These are phyloP conservation scores for Sinonovacula constricta DNA, from an alignment of 1,140 invertebrate genomes.

Conservation along the genomic window DNA sequence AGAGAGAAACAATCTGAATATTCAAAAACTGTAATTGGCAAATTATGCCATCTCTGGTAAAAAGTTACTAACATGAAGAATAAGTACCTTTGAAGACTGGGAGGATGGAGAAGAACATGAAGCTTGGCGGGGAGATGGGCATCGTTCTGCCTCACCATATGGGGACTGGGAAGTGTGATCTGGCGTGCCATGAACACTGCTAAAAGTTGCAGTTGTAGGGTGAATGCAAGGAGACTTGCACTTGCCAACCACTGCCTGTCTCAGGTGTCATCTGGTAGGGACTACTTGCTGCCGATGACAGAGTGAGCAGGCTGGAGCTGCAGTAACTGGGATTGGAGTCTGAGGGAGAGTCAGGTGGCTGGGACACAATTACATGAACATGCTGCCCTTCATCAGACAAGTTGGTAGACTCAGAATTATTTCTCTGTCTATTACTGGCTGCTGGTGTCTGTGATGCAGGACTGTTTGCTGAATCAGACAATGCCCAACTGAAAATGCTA, in stretches of 20 bases:
- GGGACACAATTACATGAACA: constrained; percentile 32
- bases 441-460: too few species aligned
- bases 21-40: too few species aligned
- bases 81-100: too few species aligned
- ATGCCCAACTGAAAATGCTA: too few species aligned
- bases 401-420: too few species aligned
- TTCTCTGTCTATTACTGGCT: too few species aligned
- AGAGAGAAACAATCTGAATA: too few species aligned
- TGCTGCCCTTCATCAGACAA: too few species aligned
- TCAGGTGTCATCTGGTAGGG: background rate
- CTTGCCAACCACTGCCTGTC: background rate
- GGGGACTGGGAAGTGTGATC: background rate
- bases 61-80: too few species aligned
- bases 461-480: too few species aligned
- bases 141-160: background rate
- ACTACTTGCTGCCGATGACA: constrained; percentile 10
- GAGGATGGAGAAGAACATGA: background rate
- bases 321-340: constrained; percentile 6
- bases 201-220: background rate
- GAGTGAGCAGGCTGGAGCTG: constrained; percentile 38
- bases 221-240: background rate
- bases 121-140: too few species aligned
- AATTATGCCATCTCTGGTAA: too few species aligned
- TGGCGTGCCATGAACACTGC: background rate
- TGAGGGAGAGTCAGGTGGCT: constrained; percentile 39